Base-by-base conservation (phyloP, 1,140 invertebrate species). In the Amphibalanus amphitrite region DNA sequence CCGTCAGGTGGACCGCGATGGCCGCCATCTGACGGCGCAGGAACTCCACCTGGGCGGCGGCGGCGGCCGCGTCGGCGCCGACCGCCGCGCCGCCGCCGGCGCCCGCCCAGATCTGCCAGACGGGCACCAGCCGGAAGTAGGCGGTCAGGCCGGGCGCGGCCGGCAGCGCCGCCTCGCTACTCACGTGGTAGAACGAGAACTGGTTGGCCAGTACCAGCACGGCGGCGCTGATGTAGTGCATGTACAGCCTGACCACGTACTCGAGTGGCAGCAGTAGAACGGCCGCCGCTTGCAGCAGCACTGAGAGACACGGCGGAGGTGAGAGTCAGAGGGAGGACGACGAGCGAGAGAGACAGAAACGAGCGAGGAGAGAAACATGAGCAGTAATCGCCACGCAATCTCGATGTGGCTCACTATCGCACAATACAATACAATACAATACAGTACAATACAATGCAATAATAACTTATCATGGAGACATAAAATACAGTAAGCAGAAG, bases 221-320 rank as follows among this genome's bases (percentile, higher is more conserved):
- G 38, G 78, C 77, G 47, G 79, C 77, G 76, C 80, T 81, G 26
- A 84, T 75, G 33, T 82, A 76, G 75, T 85, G 83, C 76, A 82
- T 81, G 77, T 85, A 85, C 33, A 85, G 76, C 23, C 77, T 78
- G 23, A 84, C 80, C 28, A 85, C 78, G 72, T 81, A 78, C 69
- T 79, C 76, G 25, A 85, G 74, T 8, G 84, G 83, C 25, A 85
- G 77, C 8, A 83, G 76, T n/a, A 85, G 78, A 29, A 85, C 75
- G 20, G 83, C 75, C 25, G 82, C 74, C 28, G 82, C 82, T 74
- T 84, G 78, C 33, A 84, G 71, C 28, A 85, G 75, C 71, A 82
- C 84, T 85, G 80, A 67, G 82, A 80, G 72, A 75, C 65, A 71
- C 75, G 73, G 72, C 40, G 30, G 69, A 3, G 65, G 69, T 17